phyloP scores from a whole-genome alignment of 2,888 invertebrate species.

The Acrocyrtus sp. region DNA sequence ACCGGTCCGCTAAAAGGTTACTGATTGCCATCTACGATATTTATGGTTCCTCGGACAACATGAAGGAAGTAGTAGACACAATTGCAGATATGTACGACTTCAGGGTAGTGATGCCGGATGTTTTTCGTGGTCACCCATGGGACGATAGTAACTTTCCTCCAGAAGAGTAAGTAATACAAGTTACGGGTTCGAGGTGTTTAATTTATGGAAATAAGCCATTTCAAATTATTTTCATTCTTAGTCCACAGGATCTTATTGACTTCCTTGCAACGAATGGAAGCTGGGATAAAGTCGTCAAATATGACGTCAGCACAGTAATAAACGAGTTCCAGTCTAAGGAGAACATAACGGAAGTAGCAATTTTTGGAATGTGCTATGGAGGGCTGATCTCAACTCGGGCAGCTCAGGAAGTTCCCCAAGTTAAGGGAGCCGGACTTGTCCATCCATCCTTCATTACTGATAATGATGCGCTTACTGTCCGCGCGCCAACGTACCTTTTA shows the following conservation, averaged over 20 bases:
- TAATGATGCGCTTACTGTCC: conserved; percentile 40
- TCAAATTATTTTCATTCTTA: conserved; percentile 12
- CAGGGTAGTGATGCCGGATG: conserved; percentile 55
- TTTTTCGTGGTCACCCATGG: conserved; percentile 50
- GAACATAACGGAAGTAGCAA: conserved; percentile 46
- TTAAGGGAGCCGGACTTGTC: conserved; percentile 53
- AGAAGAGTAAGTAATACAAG: conserved; percentile 34
- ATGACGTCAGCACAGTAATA: conserved; percentile 33
- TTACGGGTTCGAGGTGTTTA: neutral
- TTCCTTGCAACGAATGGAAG: conserved; percentile 41
- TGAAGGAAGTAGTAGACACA: conserved; percentile 51
- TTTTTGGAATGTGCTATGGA: conserved; percentile 54
- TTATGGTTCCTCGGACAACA: conserved; percentile 49
- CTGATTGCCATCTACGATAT: conserved; percentile 59
- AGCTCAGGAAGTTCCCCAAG: conserved; percentile 24
- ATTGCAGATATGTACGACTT: conserved; percentile 49
- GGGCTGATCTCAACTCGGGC: conserved; percentile 47
- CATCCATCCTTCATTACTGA: conserved; percentile 56
- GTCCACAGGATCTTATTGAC: conserved; percentile 38
- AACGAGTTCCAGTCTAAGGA: conserved; percentile 28
- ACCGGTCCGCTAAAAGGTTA: conserved; percentile 30
- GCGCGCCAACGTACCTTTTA: conserved; percentile 48
- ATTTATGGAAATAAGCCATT: neutral
- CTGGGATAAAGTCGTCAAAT: conserved; percentile 43
- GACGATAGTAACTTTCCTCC: conserved; percentile 45